phyloP scores from a whole-genome alignment of 2,113 vertebrate genomes.

The Colinus virginianus region DNA sequence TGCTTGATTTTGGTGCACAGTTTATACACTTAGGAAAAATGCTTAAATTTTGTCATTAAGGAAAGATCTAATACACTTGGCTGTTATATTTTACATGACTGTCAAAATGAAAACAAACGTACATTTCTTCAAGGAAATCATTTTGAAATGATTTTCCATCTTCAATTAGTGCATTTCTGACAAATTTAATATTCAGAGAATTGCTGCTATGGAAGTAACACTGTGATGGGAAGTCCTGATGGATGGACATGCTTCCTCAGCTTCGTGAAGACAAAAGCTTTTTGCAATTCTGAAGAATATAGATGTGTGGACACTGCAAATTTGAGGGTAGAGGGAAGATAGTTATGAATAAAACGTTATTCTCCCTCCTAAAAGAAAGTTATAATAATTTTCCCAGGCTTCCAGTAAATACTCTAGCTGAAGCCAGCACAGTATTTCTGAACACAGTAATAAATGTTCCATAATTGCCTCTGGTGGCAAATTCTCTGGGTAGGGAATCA shows the following conservation, averaged over 20 bases:
- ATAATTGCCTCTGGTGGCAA: constrained; percentile 54
- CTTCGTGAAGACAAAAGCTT: neutral
- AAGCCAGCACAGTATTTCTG: constrained; percentile 42
- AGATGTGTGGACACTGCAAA: neutral
- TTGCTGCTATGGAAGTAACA: neutral
- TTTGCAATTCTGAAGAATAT: neutral
- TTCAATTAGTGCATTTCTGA: neutral
- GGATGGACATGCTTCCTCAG: neutral
- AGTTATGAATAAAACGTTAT: neutral
- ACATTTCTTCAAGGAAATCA: neutral
- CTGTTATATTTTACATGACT: neutral
- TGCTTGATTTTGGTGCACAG: neutral
- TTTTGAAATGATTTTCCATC: neutral
- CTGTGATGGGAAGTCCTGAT: neutral
- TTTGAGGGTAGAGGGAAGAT: neutral
- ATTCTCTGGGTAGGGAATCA: constrained; percentile 35
- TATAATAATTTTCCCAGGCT: constrained; percentile 16
- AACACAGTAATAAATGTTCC: constrained; percentile 38
- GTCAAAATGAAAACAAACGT: neutral
- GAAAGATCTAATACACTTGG: neutral
- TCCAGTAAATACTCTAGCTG: constrained; percentile 43
- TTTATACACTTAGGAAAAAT: neutral
- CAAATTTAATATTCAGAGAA: neutral
- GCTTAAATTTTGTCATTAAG: neutral
- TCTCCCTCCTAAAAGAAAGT: constrained; percentile 17